Evolutionary conservation across 2,797 vertebrate species (phyloP).

Genomic region (Austrolebias charrua): DNA sequence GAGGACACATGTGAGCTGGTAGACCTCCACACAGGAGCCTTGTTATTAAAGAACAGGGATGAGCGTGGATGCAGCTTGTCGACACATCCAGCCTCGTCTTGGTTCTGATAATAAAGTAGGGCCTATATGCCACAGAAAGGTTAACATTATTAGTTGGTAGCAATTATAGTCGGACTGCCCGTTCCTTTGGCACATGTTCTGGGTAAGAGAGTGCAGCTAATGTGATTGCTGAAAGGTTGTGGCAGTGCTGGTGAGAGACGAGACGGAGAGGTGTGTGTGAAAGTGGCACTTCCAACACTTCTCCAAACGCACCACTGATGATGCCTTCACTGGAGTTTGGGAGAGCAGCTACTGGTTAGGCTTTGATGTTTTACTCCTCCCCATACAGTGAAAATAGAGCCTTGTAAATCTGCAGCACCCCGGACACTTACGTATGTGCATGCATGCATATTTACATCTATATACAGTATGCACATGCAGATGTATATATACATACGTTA

Average conservation of each 20-base stretch:
- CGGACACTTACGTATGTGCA: no score
- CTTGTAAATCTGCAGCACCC: no score
- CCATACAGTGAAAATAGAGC: no score
- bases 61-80: constrained; percentile 22
- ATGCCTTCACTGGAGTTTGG: background rate
- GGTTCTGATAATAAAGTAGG: constrained; percentile 46
- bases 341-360: background rate
- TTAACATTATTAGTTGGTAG: constrained; percentile 62
- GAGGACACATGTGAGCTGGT: background rate
- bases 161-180: constrained; percentile 61
- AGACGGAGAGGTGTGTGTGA: constrained; percentile 40
- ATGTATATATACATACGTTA: no score
- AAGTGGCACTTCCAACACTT: constrained; percentile 35
- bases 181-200: constrained; percentile 51
- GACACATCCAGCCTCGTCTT: constrained; percentile 8
- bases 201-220: constrained; percentile 42
- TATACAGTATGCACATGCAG: no score
- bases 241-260: constrained; percentile 35
- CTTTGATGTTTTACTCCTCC: no score
- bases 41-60: background rate
- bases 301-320: background rate
- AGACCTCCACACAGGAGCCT: background rate
- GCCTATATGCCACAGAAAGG: constrained; percentile 49
- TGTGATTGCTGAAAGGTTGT: constrained; percentile 59
- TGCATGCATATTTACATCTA: no score